Conservation (phyloP, 37 sponge, comb jelly and placozoan species). For the Oscarella lobularis region DNA sequence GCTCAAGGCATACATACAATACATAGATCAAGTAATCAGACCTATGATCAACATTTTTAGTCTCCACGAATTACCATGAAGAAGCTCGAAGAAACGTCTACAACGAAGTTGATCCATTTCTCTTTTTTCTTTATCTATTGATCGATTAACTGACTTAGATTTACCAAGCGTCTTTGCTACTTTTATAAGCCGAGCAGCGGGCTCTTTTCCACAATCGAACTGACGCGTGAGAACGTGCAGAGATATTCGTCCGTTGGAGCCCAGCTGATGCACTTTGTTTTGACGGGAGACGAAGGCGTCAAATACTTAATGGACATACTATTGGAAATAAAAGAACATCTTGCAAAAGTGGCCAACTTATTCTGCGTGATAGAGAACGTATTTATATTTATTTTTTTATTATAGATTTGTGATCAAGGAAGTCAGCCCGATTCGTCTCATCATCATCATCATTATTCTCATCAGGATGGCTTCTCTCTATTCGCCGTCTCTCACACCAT, state of each 20-base stretch:
- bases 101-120: neutral
- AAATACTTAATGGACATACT: neutral
- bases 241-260: conserved; percentile 48
- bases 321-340: no score
- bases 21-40: neutral
- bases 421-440: conserved; percentile 19
- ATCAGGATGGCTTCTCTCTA: conserved; percentile 35
- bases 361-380: neutral
- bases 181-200: conserved; percentile 62
- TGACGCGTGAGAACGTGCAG: conserved; percentile 17
- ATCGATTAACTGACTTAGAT: no score
- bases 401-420: no score
- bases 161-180: conserved; percentile 44
- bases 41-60: conserved; percentile 7
- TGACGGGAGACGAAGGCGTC: conserved; percentile 24
- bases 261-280: conserved; percentile 42
- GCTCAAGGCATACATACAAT: neutral
- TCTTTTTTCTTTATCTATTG: no score
- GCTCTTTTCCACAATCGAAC: conserved; percentile 30
- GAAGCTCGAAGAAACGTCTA: conserved; percentile 16
- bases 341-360: neutral
- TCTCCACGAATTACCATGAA: conserved; percentile 2
- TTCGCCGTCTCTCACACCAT: conserved; percentile 39
- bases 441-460: conserved; percentile 32
- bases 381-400: no score